Percentiles rank a stretch among this genome's conserved stretches.
Conservation (phyloP, 2,888 invertebrate genomes). For the Athalia cordata region DNA sequence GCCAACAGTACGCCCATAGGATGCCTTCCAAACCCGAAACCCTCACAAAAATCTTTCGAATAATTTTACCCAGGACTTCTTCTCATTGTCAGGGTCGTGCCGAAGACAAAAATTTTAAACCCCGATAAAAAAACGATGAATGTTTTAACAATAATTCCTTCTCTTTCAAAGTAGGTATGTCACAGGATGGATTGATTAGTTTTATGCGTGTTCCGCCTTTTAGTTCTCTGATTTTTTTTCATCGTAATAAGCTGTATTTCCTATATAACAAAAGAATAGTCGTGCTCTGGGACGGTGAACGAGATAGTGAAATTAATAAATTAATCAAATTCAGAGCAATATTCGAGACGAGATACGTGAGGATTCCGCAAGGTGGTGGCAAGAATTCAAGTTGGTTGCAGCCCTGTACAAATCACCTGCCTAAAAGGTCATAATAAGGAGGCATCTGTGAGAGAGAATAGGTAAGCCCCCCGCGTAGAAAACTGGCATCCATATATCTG, state of each 20-base stretch:
- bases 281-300: too few relatives aligned
- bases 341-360: background rate
- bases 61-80: background rate
- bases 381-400: conserved; percentile 4
- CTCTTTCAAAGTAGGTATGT: too few relatives aligned
- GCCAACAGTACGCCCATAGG: conserved; percentile 63
- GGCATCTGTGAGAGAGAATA: conserved; percentile 30
- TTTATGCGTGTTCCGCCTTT: too few relatives aligned
- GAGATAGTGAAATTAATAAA: background rate
- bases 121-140: background rate
- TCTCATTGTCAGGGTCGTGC: background rate
- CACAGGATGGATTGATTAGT: too few relatives aligned
- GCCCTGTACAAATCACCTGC: conserved; percentile 52
- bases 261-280: background rate
- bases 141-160: too few relatives aligned
- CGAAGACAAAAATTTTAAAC: background rate
- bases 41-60: conserved; percentile 4
- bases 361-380: background rate
- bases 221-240: too few relatives aligned
- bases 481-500: conserved; percentile 29
- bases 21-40: conserved; percentile 27
- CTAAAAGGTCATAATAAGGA: conserved; percentile 52
- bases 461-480: conserved; percentile 37
- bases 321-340: background rate
- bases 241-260: too few relatives aligned